Conservation (phyloP, 64 coral and sea anemone genomes). For the Acropora tenuis region DNA sequence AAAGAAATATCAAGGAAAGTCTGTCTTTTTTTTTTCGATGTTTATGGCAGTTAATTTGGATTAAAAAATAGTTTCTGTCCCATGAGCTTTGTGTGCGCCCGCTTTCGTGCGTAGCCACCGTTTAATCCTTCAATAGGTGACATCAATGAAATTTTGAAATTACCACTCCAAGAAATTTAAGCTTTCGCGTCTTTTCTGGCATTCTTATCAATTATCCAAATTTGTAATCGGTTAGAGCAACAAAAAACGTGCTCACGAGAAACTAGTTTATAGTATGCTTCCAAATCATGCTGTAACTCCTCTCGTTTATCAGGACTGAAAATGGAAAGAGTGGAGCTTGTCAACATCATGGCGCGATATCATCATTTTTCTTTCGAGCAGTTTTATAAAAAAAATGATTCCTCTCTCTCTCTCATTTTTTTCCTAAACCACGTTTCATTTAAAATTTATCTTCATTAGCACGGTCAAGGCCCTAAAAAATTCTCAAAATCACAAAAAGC, state of each 20-base stretch:
- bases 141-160: conserved; percentile 14
- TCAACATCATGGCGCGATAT: conserved; percentile 13
- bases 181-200: conserved; percentile 16
- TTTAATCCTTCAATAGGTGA: conserved; percentile 14
- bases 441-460: background rate
- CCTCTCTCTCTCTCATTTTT: conserved; percentile 17
- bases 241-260: conserved; percentile 1
- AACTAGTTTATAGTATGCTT: conserved; percentile 25
- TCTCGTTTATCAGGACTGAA: conserved; percentile 19
- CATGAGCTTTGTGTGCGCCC: background rate
- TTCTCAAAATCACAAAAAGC: conserved; percentile 1
- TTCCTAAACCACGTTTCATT: conserved; percentile 8
- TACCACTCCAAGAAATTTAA: conserved; percentile 2
- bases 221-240: conserved; percentile 26
- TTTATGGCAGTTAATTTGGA: conserved; percentile 17
- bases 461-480: background rate
- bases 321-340: conserved; percentile 10
- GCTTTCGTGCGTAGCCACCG: background rate
- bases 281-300: conserved; percentile 11
- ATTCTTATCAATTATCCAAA: conserved; percentile 20
- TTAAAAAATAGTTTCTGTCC: conserved; percentile 1
- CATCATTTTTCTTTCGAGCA: conserved; percentile 24
- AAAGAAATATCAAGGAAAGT: conserved; percentile 2
- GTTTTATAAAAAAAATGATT: conserved; percentile 19
- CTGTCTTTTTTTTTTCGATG: conserved; percentile 6